Evolutionary conservation across 2,888 invertebrate genomes (phyloP).

Genomic region (Dichetophora obliterata): DNA sequence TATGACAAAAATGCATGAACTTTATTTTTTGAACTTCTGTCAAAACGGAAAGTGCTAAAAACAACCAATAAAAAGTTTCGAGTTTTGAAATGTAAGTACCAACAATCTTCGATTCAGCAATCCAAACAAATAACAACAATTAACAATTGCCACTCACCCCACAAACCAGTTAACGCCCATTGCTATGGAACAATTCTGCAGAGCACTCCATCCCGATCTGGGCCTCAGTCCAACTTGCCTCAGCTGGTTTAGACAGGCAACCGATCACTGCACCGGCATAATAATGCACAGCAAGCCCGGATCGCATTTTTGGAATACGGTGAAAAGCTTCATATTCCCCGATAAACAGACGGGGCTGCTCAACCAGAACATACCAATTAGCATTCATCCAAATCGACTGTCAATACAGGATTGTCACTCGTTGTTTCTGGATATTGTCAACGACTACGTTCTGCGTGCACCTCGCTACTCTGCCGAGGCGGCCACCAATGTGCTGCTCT

Average conservation of each 20-base stretch:
- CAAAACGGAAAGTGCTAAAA: constrained; percentile 38
- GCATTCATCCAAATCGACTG: constrained; percentile 50
- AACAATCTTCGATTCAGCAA: too few species aligned
- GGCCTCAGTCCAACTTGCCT: constrained; percentile 48
- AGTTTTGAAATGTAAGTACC: constrained; percentile 32
- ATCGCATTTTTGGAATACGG: constrained; percentile 48
- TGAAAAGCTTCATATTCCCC: constrained; percentile 54
- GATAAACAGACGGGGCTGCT: constrained; percentile 47
- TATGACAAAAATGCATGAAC: constrained; percentile 29
- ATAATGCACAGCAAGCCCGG: constrained; percentile 39
- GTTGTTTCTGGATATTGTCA: constrained; percentile 50
- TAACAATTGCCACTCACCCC: too few species aligned
- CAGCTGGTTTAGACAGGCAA: constrained; percentile 53
- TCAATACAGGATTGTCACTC: constrained; percentile 50
- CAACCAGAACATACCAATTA: constrained; percentile 50
- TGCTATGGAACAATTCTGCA: constrained; percentile 50
- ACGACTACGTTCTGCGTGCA: constrained; percentile 52
- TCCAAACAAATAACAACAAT: too few species aligned
- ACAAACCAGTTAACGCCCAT: constrained; percentile 2
- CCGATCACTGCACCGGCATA: constrained; percentile 49
- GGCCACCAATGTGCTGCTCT: constrained; percentile 49
- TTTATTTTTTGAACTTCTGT: constrained; percentile 38
- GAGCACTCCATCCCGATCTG: constrained; percentile 46
- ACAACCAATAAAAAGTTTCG: constrained; percentile 29
- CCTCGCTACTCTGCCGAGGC: constrained; percentile 50